These are phyloP conservation scores for Hesperophylax magnus DNA, from an alignment of 1,140 invertebrate species.

Conservation along the genomic window DNA sequence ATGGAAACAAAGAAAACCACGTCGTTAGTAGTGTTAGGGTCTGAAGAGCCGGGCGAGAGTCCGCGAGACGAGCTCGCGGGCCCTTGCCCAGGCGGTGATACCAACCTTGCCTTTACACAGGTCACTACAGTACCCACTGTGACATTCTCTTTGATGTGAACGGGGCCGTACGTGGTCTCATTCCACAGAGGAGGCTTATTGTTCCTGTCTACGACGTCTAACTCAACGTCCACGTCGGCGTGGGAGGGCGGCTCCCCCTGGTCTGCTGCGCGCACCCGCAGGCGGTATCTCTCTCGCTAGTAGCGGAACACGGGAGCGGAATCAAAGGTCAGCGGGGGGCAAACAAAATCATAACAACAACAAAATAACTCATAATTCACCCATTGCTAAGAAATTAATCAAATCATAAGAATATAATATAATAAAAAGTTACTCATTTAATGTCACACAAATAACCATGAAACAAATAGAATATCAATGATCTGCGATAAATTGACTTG, in stretches of 20 bases:
- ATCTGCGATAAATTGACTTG: conserved; percentile 52
- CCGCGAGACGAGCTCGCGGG: conserved; percentile 43
- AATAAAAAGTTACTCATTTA: conserved; percentile 46
- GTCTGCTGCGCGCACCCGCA: conserved; percentile 94
- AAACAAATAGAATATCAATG: conserved; percentile 56
- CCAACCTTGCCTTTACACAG: conserved; percentile 97
- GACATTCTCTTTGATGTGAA: conserved; percentile 97
- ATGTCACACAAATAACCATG: conserved; percentile 54
- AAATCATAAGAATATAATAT: conserved; percentile 59
- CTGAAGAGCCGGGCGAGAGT: conserved; percentile 64
- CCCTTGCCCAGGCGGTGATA: conserved; percentile 72
- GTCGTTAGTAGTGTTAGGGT: conserved; percentile 75
- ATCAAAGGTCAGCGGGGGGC: conserved; percentile 71
- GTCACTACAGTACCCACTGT: conserved; percentile 97
- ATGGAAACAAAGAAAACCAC: conserved; percentile 77
- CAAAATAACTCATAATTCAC: conserved; percentile 57
- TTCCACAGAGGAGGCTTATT: conserved; percentile 98
- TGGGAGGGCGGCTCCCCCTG: conserved; percentile 88
- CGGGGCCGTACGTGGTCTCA: conserved; percentile 92
- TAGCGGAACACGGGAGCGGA: conserved; percentile 67
- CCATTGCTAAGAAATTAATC: conserved; percentile 58
- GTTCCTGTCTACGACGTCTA: conserved; percentile 97
- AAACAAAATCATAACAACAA: conserved; percentile 60
- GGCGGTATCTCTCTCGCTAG: conserved; percentile 94
- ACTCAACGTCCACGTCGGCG: conserved; percentile 95